Conservation (phyloP, 1,140 invertebrate species). For the Zophobas atratus region DNA sequence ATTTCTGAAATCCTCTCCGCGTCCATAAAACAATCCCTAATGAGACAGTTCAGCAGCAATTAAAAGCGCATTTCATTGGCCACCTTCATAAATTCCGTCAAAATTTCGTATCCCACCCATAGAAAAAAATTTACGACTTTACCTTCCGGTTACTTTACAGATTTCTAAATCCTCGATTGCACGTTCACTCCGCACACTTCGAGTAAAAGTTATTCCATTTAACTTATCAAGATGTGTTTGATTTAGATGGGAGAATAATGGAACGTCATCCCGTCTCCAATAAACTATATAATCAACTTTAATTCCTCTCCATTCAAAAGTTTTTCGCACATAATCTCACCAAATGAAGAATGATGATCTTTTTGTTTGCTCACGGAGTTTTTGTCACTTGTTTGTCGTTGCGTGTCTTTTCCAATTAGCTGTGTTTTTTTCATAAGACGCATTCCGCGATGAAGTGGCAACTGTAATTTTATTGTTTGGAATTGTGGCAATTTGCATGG, state of each 20-base stretch:
- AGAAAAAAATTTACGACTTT: not conserved
- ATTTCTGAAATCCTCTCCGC: no score
- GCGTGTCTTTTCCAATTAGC: slow-evolving; percentile 6
- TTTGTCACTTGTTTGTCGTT: not conserved
- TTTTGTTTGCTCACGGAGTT: slow-evolving; percentile 1
- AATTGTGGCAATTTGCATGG: slow-evolving; percentile 19
- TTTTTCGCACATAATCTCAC: not conserved
- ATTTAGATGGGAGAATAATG: slow-evolving; percentile 6
- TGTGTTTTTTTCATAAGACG: not conserved
- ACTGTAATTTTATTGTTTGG: slow-evolving; percentile 17
- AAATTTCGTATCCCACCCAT: no score
- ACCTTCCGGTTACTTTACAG: not conserved
- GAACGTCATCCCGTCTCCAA: not conserved
- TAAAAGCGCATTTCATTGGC: no score
- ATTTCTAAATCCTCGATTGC: not conserved
- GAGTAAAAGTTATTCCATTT: slow-evolving; percentile 27
- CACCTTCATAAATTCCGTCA: no score
- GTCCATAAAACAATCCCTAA: no score
- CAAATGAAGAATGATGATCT: slow-evolving; percentile 16
- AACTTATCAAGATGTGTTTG: slow-evolving; percentile 25
- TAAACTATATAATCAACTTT: not conserved
- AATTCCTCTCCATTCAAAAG: not conserved
- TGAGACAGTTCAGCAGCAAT: no score
- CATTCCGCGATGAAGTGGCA: slow-evolving; percentile 8
- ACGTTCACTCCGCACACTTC: slow-evolving; percentile 1